Conservation (phyloP, 2,113 vertebrate species). For the Zingel zingel region DNA sequence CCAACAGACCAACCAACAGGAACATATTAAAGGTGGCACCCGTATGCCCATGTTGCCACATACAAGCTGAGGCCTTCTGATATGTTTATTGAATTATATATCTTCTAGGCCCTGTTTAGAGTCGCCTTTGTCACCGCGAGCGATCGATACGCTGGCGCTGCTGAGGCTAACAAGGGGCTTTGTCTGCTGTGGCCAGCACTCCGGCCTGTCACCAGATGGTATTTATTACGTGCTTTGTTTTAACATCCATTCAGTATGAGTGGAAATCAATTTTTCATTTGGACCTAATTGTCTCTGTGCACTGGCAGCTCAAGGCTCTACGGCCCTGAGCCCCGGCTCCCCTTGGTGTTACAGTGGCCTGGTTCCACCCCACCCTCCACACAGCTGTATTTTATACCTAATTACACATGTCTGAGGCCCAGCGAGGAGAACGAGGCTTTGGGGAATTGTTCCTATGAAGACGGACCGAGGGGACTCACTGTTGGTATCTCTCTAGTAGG, state of each 20-base stretch:
- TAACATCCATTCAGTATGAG: constrained; percentile 83
- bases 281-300: constrained; percentile 79
- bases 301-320: constrained; percentile 74
- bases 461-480: constrained; percentile 18
- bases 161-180: constrained; percentile 76
- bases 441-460: constrained; percentile 60
- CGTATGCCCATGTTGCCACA: constrained; percentile 42
- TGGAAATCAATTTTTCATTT: constrained; percentile 85
- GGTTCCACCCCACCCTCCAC: constrained; percentile 28
- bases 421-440: constrained; percentile 45
- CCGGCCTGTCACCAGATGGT: constrained; percentile 74
- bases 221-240: constrained; percentile 83
- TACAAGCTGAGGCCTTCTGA: constrained; percentile 53
- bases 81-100: constrained; percentile 78
- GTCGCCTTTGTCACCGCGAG: constrained; percentile 69
- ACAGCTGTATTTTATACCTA: constrained; percentile 78
- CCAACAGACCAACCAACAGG: constrained; percentile 23
- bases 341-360: constrained; percentile 30
- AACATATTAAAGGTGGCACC: constrained; percentile 53
- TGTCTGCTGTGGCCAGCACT: constrained; percentile 67
- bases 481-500: constrained; percentile 51
- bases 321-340: constrained; percentile 37
- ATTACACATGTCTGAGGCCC: constrained; percentile 77
- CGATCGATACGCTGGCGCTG: constrained; percentile 76
- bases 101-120: constrained; percentile 62